Evolutionary conservation across 2,888 invertebrate species (phyloP).

Genomic region (Leuctra nigra): DNA sequence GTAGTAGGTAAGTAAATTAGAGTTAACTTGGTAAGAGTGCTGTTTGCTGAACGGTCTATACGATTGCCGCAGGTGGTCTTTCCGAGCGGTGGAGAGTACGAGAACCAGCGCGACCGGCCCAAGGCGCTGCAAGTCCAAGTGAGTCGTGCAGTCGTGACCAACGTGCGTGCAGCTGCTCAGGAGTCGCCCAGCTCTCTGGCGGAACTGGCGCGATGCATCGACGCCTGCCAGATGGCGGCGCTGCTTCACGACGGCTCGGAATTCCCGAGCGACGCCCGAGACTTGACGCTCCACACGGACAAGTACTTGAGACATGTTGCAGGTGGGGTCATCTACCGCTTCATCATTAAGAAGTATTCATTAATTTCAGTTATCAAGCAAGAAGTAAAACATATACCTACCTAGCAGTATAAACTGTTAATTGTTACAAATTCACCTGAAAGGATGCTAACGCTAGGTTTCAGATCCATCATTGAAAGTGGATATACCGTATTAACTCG

Average conservation of each 20-base stretch:
- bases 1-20: too few species aligned
- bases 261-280: constrained; percentile 64
- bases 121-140: constrained; percentile 79
- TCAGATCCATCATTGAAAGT: too few species aligned
- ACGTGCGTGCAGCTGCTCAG: constrained; percentile 54
- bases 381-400: too few species aligned
- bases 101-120: constrained; percentile 80
- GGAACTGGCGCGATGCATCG: constrained; percentile 71
- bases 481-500: too few species aligned
- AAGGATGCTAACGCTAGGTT: too few species aligned
- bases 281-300: constrained; percentile 72
- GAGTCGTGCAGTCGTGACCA: constrained; percentile 61
- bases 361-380: too few species aligned
- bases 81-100: constrained; percentile 68
- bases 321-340: constrained; percentile 37
- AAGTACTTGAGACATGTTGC: constrained; percentile 68
- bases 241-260: constrained; percentile 62
- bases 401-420: too few species aligned
- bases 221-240: constrained; percentile 67
- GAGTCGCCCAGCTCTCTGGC: constrained; percentile 60
- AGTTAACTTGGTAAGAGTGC: too few species aligned
- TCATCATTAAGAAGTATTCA: too few species aligned
- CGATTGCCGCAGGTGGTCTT: constrained; percentile 65
- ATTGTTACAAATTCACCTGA: too few species aligned
- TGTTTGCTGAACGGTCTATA: too few species aligned